Conservation (phyloP, 1,140 invertebrate genomes). For the Dryas iulia region DNA sequence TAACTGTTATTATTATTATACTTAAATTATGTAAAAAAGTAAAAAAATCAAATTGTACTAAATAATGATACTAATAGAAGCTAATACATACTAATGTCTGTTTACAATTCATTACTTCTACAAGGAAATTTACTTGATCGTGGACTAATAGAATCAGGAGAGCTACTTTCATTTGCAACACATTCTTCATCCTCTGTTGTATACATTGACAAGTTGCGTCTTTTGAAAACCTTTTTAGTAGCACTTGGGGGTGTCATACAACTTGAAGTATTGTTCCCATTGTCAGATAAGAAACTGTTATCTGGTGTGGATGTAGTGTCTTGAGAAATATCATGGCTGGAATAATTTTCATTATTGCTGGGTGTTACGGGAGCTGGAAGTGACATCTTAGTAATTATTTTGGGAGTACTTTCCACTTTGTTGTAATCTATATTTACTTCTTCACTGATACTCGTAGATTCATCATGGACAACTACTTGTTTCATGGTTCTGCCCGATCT, state of each 20-base stretch:
- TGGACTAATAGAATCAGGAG: slow-evolving; percentile 49
- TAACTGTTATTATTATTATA: neutral
- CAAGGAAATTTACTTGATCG: slow-evolving; percentile 47
- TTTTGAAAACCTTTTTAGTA: slow-evolving; percentile 72
- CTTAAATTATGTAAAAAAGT: neutral
- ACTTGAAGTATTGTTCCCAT: slow-evolving; percentile 40
- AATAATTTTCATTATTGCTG: slow-evolving; percentile 38
- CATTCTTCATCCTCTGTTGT: slow-evolving; percentile 53
- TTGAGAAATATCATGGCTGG: slow-evolving; percentile 39
- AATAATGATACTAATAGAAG: slow-evolving; percentile 4
- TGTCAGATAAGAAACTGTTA: slow-evolving; percentile 41
- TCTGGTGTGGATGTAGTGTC: slow-evolving; percentile 39
- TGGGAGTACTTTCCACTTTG: slow-evolving; percentile 41
- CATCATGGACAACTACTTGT: slow-evolving; percentile 13
- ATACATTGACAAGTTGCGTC: slow-evolving; percentile 70
- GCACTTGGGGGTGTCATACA: slow-evolving; percentile 50
- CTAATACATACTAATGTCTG: slow-evolving; percentile 8
- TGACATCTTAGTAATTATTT: slow-evolving; percentile 56
- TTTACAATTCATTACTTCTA: slow-evolving; percentile 35
- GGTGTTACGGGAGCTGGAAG: slow-evolving; percentile 67
- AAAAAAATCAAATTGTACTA: neutral
- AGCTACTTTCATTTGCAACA: slow-evolving; percentile 28
- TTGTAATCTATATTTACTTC: slow-evolving; percentile 6
- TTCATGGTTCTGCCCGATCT: slow-evolving; percentile 58
- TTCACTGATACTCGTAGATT: neutral